Evolutionary conservation across 2,888 invertebrate species (phyloP), one percentile per base, ranked within the genome.

Genomic region (Rhingia rostrata): DNA sequence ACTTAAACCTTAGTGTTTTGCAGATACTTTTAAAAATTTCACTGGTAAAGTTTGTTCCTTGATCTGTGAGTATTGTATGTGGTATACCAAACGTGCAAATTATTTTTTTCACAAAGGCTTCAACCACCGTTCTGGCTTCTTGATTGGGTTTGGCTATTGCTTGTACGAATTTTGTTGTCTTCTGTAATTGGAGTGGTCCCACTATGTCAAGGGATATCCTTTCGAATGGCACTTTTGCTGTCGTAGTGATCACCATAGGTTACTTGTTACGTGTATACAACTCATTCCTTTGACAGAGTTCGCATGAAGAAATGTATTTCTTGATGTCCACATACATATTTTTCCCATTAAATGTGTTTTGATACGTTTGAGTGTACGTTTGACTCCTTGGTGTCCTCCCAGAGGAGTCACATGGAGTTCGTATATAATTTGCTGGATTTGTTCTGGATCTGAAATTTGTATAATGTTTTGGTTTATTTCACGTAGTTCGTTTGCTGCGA

Each of bases 241-340:
- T 83, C 4, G 56, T 43, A 6, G 73, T 78, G 14, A 73, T 78
- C 6, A 43, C 32, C 78, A 69, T 83, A 6, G 78, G 67, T 43
- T 41, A 41, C 22, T 64, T 74, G n/a, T 54, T 63, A n/a, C 45
- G 37, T 33, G 56, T 14, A 14, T 47, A 61, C 2, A 14, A 43
- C n/a, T 60, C 43, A 45, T 61, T 61, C 33, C 4, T 61, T 45
- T 61, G 54, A 14, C 37, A 56, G 10, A 37, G 12, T 37, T 56
- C 37, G 14, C 35, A 56, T 12, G 35, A 37, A 0, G 30, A 5
- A 43, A 41, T 39, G n/a, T 43, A 58, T 41, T 43, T 41, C 4
- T 39, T 41, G 3, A 58, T 9, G 10, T 58, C 41, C n/a, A n/a
- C n/a, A n/a, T n/a, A n/a, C n/a, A n/a, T n/a, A n/a, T n/a, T 41